phyloP scores from a whole-genome alignment of 2,888 invertebrate species.

The Tachina fera region DNA sequence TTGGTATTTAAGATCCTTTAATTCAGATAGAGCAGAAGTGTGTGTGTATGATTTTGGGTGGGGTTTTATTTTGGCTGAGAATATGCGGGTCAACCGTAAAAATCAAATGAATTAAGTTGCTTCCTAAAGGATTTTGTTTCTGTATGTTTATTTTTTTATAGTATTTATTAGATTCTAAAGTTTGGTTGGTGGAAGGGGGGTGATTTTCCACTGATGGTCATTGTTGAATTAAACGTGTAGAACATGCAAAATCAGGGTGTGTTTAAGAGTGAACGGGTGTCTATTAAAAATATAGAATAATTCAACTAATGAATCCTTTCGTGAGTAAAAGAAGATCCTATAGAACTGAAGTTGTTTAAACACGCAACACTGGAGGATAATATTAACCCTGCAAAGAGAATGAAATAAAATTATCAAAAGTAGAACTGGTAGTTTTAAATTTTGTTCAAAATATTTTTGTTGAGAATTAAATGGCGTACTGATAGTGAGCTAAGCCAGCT shows the following conservation, averaged over 20 bases:
- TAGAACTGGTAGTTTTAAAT: too few relatives aligned
- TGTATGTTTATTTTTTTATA: slow-evolving; percentile 34
- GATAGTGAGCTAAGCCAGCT: too few relatives aligned
- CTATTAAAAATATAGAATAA: slow-evolving; percentile 35
- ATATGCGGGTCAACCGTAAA: slow-evolving; percentile 71
- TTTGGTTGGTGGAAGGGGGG: slow-evolving; percentile 48
- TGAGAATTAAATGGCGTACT: too few relatives aligned
- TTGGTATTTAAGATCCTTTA: slow-evolving; percentile 51
- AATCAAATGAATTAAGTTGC: slow-evolving; percentile 71
- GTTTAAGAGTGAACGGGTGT: slow-evolving; percentile 45
- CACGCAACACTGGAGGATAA: slow-evolving; percentile 23
- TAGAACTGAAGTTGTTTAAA: slow-evolving; percentile 62
- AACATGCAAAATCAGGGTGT: slow-evolving; percentile 71
- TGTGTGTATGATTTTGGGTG: slow-evolving; percentile 45
- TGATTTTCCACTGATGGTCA: slow-evolving; percentile 58
- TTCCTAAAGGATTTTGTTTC: slow-evolving; percentile 59
- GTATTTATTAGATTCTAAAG: slow-evolving; percentile 47
- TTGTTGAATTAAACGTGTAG: slow-evolving; percentile 8
- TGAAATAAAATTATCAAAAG: neutral
- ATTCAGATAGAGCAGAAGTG: slow-evolving; percentile 39
- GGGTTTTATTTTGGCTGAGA: slow-evolving; percentile 58
- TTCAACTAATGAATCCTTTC: slow-evolving; percentile 68
- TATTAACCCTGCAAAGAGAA: slow-evolving; percentile 33
- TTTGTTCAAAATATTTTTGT: too few relatives aligned
- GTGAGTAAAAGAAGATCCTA: slow-evolving; percentile 53